Conservation (phyloP, 2,113 vertebrate species). For the Casuarius casuarius region DNA sequence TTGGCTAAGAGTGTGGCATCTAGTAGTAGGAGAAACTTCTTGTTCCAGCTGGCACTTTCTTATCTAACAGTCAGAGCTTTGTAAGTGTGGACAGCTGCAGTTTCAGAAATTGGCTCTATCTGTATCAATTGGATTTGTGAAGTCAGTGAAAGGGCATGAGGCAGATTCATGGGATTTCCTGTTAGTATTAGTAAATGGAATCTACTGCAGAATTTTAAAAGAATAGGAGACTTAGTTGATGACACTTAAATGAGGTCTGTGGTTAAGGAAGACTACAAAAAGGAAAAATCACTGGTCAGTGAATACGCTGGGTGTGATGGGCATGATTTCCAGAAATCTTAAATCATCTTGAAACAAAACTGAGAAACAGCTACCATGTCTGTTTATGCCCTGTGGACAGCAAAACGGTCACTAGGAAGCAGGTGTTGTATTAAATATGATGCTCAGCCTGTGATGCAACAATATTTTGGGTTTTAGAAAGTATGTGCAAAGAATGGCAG, state of each 20-base stretch:
- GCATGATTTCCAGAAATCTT: slow-evolving; percentile 10
- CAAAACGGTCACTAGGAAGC: background rate
- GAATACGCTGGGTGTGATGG: background rate
- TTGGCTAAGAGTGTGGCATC: slow-evolving; percentile 84
- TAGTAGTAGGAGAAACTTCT: slow-evolving; percentile 84
- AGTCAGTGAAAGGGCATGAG: slow-evolving; percentile 82
- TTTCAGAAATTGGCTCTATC: slow-evolving; percentile 79
- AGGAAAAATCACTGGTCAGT: slow-evolving; percentile 1
- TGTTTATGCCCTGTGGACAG: background rate
- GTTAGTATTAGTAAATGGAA: slow-evolving; percentile 80
- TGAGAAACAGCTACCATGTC: background rate
- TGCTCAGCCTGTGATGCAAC: slow-evolving; percentile 29
- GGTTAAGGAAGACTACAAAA: slow-evolving; percentile 40
- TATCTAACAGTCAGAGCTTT: slow-evolving; percentile 89
- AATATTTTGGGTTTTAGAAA: background rate
- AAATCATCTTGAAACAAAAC: background rate
- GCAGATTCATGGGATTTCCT: slow-evolving; percentile 82
- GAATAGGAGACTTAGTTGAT: slow-evolving; percentile 51
- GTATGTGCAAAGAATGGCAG: slow-evolving; percentile 25
- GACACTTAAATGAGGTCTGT: background rate
- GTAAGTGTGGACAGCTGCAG: slow-evolving; percentile 88
- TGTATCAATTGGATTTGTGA: slow-evolving; percentile 83
- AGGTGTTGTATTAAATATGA: background rate
- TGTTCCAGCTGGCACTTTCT: slow-evolving; percentile 89
- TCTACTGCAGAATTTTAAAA: slow-evolving; percentile 61